A percentile compares a stretch with the other conserved stretches of the same genome.
Evolutionary conservation across 2,888 invertebrate species (phyloP).

Genomic region (Aelia acuminata): DNA sequence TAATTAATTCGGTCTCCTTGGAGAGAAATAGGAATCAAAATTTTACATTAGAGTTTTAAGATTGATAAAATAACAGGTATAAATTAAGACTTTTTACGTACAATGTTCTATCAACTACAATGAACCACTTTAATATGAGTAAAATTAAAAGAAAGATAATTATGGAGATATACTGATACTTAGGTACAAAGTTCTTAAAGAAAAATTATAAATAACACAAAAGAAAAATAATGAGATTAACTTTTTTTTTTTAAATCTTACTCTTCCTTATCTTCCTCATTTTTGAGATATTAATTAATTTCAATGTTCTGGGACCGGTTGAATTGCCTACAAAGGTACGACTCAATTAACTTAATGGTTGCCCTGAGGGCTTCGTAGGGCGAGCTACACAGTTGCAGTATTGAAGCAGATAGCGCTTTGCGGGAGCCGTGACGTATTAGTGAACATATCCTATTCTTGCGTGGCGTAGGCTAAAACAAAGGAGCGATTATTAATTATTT

Average conservation of each 20-base stretch:
- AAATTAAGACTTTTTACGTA: too few relatives aligned
- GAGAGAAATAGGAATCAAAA: too few relatives aligned
- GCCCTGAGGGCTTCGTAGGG: neutral
- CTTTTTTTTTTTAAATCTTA: neutral
- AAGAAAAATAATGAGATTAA: neutral
- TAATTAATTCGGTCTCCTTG: too few relatives aligned
- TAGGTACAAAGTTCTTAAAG: too few relatives aligned
- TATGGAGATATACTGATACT: too few relatives aligned
- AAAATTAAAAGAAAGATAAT: too few relatives aligned
- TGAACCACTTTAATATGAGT: too few relatives aligned
- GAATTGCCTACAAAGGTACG: neutral
- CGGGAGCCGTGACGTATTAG: neutral
- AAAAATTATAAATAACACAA: too few relatives aligned
- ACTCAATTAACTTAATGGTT: neutral
- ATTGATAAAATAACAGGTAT: too few relatives aligned
- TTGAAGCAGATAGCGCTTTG: neutral
- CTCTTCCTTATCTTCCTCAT: neutral
- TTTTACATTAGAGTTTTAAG: too few relatives aligned
- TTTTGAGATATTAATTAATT: slow-evolving; percentile 6
- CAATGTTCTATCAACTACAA: too few relatives aligned
- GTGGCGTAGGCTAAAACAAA: neutral
- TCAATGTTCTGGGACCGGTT: neutral
- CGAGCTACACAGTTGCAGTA: neutral
- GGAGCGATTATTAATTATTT: slow-evolving; percentile 36
- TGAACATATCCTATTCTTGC: neutral